Evolutionary conservation across 2,888 invertebrate species (phyloP), one percentile per base, ranked within the genome.

Genomic region (Caenorhabditis zanzibari): DNA sequence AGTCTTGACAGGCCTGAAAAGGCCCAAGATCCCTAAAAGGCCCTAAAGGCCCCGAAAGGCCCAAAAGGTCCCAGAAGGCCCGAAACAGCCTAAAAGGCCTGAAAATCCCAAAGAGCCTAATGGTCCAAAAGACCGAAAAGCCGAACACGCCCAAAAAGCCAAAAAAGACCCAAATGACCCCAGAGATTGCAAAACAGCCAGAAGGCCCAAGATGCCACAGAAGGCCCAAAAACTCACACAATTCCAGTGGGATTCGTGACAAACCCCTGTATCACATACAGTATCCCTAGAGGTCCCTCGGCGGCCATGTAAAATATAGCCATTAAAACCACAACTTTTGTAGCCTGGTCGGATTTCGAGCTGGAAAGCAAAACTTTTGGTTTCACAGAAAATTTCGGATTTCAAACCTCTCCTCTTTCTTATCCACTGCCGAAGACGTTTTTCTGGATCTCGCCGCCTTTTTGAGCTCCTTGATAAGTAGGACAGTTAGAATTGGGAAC

Each of bases 341-440:
- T 66, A 32, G 66, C 41, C 12, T 66, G 66, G 1, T 66, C 49
- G 16, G 66, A 26, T 66, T 66, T 66, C 2, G 66, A 49, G n/a
- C 64, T 64, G 64, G n/a, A n/a, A n/a, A n/a, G n/a, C n/a, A n/a
- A n/a, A n/a, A n/a, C n/a, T n/a, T n/a, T n/a, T n/a, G n/a, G n/a
- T n/a, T n/a, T n/a, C n/a, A 12, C 1, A 26, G 22, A 0, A n/a
- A 16, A 44, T 41, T 24, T 3, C 16, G 26, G 16, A 9, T 12
- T 1, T 6, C 44, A 47, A 64, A 47, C 47, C 32, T 32, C 32
- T 52, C 52, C 10, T 66, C 32, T n/a, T 49, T 32, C 12, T 16
- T 28, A 28, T 22, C n/a, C 10, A 9, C 44, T 9, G n/a, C 41
- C 1, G 41, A 24, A 24, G 26, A 16, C 1, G 26, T 54, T 26